These are phyloP conservation scores for Notarius quadriscutis DNA, from an alignment of 2,113 vertebrate genomes.

Conservation along the genomic window DNA sequence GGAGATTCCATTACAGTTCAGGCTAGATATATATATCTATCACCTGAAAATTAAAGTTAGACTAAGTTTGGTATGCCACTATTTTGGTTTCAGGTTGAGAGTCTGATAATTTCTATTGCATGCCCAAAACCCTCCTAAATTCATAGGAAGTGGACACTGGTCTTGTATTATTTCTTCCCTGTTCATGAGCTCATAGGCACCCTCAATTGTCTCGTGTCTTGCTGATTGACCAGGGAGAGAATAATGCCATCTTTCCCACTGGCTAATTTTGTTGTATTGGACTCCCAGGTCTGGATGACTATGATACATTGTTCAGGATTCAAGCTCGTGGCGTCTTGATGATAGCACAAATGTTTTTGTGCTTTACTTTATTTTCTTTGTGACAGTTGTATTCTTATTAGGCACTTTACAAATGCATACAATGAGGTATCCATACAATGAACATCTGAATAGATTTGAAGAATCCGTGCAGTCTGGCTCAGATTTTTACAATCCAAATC, in stretches of 20 bases:
- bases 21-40: slow-evolving; percentile 1
- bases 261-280: not conserved
- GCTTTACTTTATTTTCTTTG: too few species aligned
- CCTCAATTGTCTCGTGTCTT: not conserved
- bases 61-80: not conserved
- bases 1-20: not conserved
- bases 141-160: not conserved
- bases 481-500: not conserved
- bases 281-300: not conserved
- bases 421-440: not conserved
- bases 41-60: not conserved
- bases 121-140: not conserved
- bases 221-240: not conserved
- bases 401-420: not conserved
- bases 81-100: not conserved
- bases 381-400: not conserved
- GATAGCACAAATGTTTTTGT: not conserved
- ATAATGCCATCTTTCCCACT: not conserved
- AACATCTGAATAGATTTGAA: not conserved
- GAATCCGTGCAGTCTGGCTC: not conserved
- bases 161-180: not conserved
- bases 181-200: not conserved
- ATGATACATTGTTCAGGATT: not conserved
- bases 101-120: not conserved
- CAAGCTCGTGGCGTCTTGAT: not conserved